Evolutionary conservation across 2,888 invertebrate genomes (phyloP), one percentile per base, ranked within the genome.

Genomic region (Neocrepidodera transversa): DNA sequence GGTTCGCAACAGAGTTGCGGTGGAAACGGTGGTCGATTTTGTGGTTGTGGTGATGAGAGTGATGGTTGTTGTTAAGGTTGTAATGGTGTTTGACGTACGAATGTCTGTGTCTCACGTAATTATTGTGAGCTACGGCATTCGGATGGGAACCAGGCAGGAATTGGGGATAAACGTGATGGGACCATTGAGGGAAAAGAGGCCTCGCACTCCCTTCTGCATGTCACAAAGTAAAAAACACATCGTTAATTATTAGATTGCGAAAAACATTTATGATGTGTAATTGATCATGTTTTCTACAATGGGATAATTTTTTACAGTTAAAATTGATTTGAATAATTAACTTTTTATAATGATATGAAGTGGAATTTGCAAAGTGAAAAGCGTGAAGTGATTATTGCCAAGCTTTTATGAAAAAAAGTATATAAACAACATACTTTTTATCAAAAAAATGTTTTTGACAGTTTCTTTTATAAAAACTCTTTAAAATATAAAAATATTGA

Each of bases 121-220:
- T 80, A 72, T 82, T 82, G 76, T 83, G 83, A 71, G 81, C 79
- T 72, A 82, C 81, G 72, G 87, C 86, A 79, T 86, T 87, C 74
- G 92, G 91, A 84, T 93, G 93, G 81, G 92, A 90, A 80, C 92
- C 92, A 77, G 93, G 93, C 81, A 94, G 87, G 85, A 93, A 94
- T 86, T 94, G 93, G 74, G 94, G 93, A 83, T 93, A 93, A 78
- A 94, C 93, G 84, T 93, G 93, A 84, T 93, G 93, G 74, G 93
- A 93, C 93, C 94, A 94, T 85, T 94, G 93, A 72, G 93, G 93
- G 82, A 94, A 94, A 80, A 93, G 86, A 74, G 93, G 93, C 79
- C 92, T 87, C 76, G 89, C 86, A 80, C 89, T 80, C 74, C 80
- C 79, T 72, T 80, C 80, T 80, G 78, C 69, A 68, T 71, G 69